phyloP scores from a whole-genome alignment of 1,140 invertebrate genomes.

The Scaptomyza montana region DNA sequence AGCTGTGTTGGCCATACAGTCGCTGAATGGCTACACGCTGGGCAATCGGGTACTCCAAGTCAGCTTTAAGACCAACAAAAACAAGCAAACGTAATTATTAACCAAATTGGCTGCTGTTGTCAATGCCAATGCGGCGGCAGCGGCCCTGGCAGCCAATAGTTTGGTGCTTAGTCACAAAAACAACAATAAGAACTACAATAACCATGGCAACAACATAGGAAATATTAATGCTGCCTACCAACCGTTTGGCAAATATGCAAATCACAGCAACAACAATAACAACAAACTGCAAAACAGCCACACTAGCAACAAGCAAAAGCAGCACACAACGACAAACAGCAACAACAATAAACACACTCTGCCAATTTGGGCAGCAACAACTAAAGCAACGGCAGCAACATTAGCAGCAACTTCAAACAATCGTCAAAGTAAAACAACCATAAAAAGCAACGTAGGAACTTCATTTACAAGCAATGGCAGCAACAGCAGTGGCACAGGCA shows the following conservation, averaged over 20 bases:
- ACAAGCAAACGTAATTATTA: slow-evolving; percentile 92
- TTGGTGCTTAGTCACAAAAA: slow-evolving; percentile 57
- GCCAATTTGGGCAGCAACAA: slow-evolving; percentile 34
- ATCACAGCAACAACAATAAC: slow-evolving; percentile 36
- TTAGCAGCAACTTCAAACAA: slow-evolving; percentile 34
- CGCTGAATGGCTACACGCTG: slow-evolving; percentile 98
- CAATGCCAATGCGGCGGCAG: slow-evolving; percentile 80
- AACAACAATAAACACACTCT: slow-evolving; percentile 20
- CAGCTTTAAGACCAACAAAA: slow-evolving; percentile 98
- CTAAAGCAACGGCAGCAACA: slow-evolving; percentile 32
- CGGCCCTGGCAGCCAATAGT: slow-evolving; percentile 72
- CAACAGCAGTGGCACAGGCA: slow-evolving; percentile 12
- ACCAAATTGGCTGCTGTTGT: slow-evolving; percentile 83
- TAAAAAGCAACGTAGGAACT: slow-evolving; percentile 34
- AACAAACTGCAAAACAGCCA: slow-evolving; percentile 60
- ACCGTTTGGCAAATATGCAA: slow-evolving; percentile 52
- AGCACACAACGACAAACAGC: slow-evolving; percentile 23
- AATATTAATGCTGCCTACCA: slow-evolving; percentile 39
- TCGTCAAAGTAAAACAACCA: slow-evolving; percentile 22
- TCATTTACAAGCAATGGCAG: slow-evolving; percentile 17
- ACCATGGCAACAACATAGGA: slow-evolving; percentile 43
- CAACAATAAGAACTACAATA: slow-evolving; percentile 47
- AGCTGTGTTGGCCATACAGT: slow-evolving; percentile 98
- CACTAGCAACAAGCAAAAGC: slow-evolving; percentile 32
- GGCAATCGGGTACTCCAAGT: slow-evolving; percentile 99